phyloP scores from a whole-genome alignment of 2,888 invertebrate genomes.

The Formica aserva region DNA sequence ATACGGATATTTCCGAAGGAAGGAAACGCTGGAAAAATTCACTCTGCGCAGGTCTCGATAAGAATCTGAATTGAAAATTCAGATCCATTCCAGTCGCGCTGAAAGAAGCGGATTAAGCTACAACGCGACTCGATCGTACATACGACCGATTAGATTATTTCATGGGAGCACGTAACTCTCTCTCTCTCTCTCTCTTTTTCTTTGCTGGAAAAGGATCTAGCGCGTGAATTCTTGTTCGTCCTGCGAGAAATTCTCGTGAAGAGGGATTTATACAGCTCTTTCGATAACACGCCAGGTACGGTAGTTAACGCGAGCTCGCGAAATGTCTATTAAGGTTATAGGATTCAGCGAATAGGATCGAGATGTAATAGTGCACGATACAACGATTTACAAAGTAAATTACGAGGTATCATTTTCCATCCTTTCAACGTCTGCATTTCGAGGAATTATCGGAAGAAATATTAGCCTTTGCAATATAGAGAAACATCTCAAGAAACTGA shows the following conservation, averaged over 20 bases:
- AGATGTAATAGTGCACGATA: constrained; percentile 32
- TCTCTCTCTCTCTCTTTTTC: not conserved
- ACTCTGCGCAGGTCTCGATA: not conserved
- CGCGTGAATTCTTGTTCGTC: constrained; percentile 26
- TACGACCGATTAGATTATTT: constrained; percentile 27
- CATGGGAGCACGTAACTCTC: constrained; percentile 24
- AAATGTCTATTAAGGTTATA: constrained; percentile 22
- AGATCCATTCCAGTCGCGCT: constrained; percentile 22
- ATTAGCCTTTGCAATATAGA: not conserved
- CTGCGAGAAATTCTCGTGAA: constrained; percentile 24
- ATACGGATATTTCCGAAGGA: not conserved
- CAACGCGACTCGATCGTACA: constrained; percentile 16
- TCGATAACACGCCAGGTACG: constrained; percentile 5
- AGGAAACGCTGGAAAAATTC: constrained; percentile 15
- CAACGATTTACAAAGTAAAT: constrained; percentile 31
- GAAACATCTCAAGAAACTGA: constrained; percentile 8
- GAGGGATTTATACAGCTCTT: constrained; percentile 25
- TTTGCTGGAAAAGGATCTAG: not conserved
- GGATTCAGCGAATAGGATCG: constrained; percentile 15
- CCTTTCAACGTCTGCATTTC: constrained; percentile 10
- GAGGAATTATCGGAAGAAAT: constrained; percentile 24
- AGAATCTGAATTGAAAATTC: constrained; percentile 47
- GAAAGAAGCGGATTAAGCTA: constrained; percentile 47
- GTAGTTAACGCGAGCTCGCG: constrained; percentile 7
- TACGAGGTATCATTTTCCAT: constrained; percentile 25